Evolutionary conservation across 2,797 vertebrate genomes (phyloP), one percentile per base, ranked within the genome.

Genomic region (Hoplostethus atlanticus): DNA sequence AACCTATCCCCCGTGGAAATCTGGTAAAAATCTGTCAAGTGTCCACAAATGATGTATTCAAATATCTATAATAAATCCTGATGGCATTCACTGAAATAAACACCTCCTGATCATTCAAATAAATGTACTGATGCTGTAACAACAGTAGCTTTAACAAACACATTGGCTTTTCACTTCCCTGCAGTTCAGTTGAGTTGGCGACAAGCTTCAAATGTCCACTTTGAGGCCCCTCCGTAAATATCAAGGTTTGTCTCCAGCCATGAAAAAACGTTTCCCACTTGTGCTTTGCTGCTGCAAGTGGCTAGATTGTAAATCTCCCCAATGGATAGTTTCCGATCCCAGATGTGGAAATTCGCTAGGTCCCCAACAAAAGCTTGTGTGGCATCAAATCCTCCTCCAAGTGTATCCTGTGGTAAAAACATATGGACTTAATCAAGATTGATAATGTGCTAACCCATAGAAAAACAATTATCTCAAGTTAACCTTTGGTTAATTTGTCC

Each of bases 141-240:
- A 77, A 84, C 80, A 68, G 79, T 78, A 82, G 80, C 78, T 80
- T 72, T 36, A 60, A 77, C 80, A 65, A 66, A 83, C 60, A 57
- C 73, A 47, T 38, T 48, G 42, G 46, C 65, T 74, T 68, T 68
- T 61, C 65, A 67, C 76, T 38, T 72, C 77, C 73, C 52, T 51
- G 72, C 58, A 1, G 53, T 64, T 92, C 94, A 99, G 95, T 98
- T 99, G 94, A 99, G 94, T 87, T 99, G 98, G 76, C 96, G 97
- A 64, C 98, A 99, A 66, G 97, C 96, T 89, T 98, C 98, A 8
- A 98, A 99, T 85, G 97, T 98, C 97, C 97, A 98, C 89, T 98
- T 98, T 34, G 97, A 97, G 88, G 96, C 96, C 0, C 98, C 98
- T 0, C 98, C 98, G 4, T 96, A 98, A 93, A 99, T 95, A 64